These are phyloP conservation scores for Sebastes minor DNA, from an alignment of 2,797 vertebrate genomes.

Conservation along the genomic window DNA sequence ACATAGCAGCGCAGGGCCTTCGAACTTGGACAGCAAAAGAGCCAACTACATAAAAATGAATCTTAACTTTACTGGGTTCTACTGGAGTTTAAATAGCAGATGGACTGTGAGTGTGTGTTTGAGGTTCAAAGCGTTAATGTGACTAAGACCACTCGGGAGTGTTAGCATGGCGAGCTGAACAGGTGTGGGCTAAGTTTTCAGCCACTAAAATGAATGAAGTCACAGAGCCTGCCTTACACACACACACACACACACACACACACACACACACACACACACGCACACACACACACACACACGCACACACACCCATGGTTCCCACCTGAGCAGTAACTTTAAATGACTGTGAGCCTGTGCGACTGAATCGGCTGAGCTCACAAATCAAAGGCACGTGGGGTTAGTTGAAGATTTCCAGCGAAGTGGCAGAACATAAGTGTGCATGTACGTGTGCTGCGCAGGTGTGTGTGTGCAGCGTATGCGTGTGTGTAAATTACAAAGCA, in stretches of 20 bases:
- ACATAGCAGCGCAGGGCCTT: conserved; percentile 19
- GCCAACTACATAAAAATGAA: conserved; percentile 63
- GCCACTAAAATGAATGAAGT: conserved; percentile 65
- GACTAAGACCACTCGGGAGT: conserved; percentile 60
- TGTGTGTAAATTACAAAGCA: conserved; percentile 23
- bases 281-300: not conserved
- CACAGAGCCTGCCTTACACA: conserved; percentile 28
- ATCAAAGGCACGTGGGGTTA: conserved; percentile 68
- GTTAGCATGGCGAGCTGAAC: conserved; percentile 59
- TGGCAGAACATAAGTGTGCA: conserved; percentile 31
- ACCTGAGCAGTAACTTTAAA: conserved; percentile 75
- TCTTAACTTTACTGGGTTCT: conserved; percentile 71
- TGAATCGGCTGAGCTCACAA: conserved; percentile 68
- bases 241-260: conserved; percentile 6
- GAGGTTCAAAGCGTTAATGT: conserved; percentile 74
- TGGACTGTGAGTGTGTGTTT: conserved; percentile 41
- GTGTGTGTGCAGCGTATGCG: conserved; percentile 5
- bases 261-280: not conserved
- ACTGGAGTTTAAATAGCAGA: conserved; percentile 70
- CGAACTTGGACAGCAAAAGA: conserved; percentile 30
- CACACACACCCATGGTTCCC: conserved; percentile 40
- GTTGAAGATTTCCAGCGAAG: conserved; percentile 58
- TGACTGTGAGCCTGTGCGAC: conserved; percentile 55
- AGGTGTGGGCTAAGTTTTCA: conserved; percentile 63
- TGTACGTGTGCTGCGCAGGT: conserved; percentile 18